Conservation (phyloP, 2,888 invertebrate genomes). For the Caenorhabditis plicata region DNA sequence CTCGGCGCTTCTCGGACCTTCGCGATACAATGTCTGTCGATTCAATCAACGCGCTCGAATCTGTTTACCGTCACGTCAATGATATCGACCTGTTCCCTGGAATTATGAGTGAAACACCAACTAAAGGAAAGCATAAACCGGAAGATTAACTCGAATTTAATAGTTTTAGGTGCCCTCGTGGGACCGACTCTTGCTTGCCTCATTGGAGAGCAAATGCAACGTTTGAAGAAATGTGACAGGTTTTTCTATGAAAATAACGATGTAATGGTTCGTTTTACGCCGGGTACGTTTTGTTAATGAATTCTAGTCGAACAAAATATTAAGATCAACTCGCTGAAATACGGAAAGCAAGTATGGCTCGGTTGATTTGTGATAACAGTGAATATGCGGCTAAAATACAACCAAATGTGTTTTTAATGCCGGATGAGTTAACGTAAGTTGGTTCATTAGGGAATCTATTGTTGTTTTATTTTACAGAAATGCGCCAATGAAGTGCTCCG, state of each 20-base stretch:
- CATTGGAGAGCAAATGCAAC: constrained; percentile 79
- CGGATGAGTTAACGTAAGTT: constrained; percentile 68
- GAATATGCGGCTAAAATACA: constrained; percentile 76
- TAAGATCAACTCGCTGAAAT: constrained; percentile 78
- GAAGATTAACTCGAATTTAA: not conserved
- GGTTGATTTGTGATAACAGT: constrained; percentile 82
- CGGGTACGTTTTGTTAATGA: too few relatives aligned
- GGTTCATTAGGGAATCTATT: not conserved
- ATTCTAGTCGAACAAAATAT: not conserved
- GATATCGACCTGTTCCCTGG: constrained; percentile 94
- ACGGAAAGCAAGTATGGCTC: constrained; percentile 81
- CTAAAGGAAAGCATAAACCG: constrained; percentile 69
- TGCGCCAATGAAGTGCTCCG: constrained; percentile 60
- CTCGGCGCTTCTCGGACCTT: constrained; percentile 82
- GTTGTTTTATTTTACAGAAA: constrained; percentile 49
- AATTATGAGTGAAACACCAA: constrained; percentile 79
- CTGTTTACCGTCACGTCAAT: constrained; percentile 75
- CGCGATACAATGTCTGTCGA: constrained; percentile 74
- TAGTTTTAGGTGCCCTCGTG: constrained; percentile 75
- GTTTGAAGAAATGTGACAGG: constrained; percentile 79
- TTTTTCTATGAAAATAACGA: constrained; percentile 78
- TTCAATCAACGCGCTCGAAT: constrained; percentile 66
- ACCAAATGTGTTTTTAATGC: constrained; percentile 84
- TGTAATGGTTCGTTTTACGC: constrained; percentile 59
- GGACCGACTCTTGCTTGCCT: constrained; percentile 93